Conservation (phyloP, 2,888 invertebrate species). For the Deilephila elpenor region DNA sequence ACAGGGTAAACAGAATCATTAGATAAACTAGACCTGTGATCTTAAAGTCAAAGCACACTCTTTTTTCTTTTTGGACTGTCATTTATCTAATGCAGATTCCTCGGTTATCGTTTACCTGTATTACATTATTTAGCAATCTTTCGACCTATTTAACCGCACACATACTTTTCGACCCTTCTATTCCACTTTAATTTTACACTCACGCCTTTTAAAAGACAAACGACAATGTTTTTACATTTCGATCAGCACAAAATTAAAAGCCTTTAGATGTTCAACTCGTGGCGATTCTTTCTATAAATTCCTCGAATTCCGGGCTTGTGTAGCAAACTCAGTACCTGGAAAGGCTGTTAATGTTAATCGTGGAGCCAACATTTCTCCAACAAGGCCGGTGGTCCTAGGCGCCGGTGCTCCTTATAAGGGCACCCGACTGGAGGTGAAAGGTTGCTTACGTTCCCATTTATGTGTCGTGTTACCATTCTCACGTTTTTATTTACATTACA, state of each 20-base stretch:
- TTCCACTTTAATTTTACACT: not conserved
- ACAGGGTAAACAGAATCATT: no score
- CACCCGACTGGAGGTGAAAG: conserved; percentile 65
- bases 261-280: no score
- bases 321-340: conserved; percentile 6
- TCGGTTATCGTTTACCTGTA: no score
- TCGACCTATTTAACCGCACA: not conserved
- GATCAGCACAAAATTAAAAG: no score
- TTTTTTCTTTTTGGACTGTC: not conserved
- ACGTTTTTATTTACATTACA: conserved; percentile 48
- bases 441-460: conserved; percentile 54
- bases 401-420: conserved; percentile 58
- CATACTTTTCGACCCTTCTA: not conserved
- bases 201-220: no score
- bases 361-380: conserved; percentile 41
- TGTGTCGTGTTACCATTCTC: conserved; percentile 60
- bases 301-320: not conserved
- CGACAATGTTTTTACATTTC: no score
- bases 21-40: no score
- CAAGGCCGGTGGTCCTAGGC: conserved; percentile 58
- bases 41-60: no score
- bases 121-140: not conserved
- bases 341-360: conserved; percentile 31
- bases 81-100: no score
- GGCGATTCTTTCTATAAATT: not conserved